Evolutionary conservation across 2,113 vertebrate species (phyloP), one percentile per base, ranked within the genome.

Genomic region (Psephotus haematonotus): DNA sequence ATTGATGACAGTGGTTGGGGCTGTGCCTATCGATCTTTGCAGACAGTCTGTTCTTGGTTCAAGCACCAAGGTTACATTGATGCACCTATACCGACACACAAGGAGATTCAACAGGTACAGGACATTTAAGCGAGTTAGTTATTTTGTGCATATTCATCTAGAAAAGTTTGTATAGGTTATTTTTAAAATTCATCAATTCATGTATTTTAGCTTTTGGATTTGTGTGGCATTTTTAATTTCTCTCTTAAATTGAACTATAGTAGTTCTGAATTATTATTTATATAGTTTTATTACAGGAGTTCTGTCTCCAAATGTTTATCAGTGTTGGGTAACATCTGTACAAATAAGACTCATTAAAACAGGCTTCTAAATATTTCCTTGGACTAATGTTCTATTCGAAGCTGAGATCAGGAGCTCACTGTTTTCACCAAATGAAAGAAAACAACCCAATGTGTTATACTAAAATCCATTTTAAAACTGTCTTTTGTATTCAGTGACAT

Each of bases 1-100:
- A 85, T 98, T 3, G 98, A 99, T 70, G 99, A 99, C 98, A 99
- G 95, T 4, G 99, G 99, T 59, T 99, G 99, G 99, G 99, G 99
- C 93, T 99, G 99, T 79, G 99, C 99, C 27, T 99, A 99, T 82
- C 98, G 99, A 6, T 99, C 99, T 37, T 95, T 99, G 60, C 99
- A 99, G 97, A 99, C 99, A 6, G 98, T 99, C 98, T 99, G 99
- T 94, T 99, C 99, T 52, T 99, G 99, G 99, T 99, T 99, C 98
- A 98, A 46, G 95, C 98, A 99, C 81, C 99, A 99, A 85, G 99
- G 99, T 41, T 99, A 99, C 25, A 82, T 97, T 3, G 98, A 99
- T 25, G 94, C 37, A 11, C 6, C 97, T n/a, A 95, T 99, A 65
- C 99, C 99, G 41, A 98, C 98, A 75, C 99, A 99, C 96, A 99